Evolutionary conservation across 2,888 invertebrate species (phyloP).

Genomic region (Rotaria socialis): DNA sequence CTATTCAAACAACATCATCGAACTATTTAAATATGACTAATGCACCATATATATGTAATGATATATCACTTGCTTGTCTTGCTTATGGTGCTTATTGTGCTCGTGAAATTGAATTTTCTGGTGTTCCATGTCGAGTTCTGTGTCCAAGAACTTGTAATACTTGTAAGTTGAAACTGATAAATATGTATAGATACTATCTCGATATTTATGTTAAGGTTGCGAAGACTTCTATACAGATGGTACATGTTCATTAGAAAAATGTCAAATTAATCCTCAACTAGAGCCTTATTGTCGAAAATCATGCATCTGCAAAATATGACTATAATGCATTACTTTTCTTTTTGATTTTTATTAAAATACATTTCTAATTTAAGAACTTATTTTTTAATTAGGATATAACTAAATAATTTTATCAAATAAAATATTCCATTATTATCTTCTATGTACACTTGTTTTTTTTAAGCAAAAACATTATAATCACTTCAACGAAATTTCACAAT

Average conservation of each 20-base stretch:
- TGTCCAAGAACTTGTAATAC: not conserved
- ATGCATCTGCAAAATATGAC: constrained; percentile 6
- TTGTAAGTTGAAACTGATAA: not conserved
- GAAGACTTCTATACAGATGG: constrained; percentile 31
- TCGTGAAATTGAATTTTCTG: not conserved
- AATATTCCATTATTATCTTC: not conserved
- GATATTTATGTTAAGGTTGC: not conserved
- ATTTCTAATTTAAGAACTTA: not conserved
- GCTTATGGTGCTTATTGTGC: not conserved
- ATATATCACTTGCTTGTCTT: not conserved
- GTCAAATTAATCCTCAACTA: not conserved
- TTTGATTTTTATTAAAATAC: not conserved
- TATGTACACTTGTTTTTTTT: too few relatives aligned
- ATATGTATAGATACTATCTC: not conserved
- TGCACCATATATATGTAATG: constrained; percentile 3
- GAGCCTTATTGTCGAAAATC: not conserved
- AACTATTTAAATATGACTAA: not conserved
- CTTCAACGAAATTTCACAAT: too few relatives aligned
- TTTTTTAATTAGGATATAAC: not conserved
- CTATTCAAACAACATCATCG: not conserved
- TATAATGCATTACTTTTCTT: not conserved
- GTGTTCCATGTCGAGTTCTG: not conserved
- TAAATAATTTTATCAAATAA: not conserved
- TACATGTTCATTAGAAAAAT: not conserved
- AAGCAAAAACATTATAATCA: too few relatives aligned